Evolutionary conservation across 2,888 invertebrate genomes (phyloP).

Genomic region (Athalia circularis): DNA sequence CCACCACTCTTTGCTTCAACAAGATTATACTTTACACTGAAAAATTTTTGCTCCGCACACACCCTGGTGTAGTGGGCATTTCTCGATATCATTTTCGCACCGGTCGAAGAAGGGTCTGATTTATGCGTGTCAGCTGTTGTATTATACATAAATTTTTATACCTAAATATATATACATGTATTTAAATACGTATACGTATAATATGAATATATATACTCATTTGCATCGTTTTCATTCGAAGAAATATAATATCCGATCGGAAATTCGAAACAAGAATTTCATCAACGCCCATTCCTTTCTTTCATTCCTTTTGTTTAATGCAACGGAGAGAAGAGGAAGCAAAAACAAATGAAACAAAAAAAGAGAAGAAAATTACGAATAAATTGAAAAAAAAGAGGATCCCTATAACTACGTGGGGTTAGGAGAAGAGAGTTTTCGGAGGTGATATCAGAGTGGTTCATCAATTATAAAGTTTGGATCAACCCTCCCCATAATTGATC

Average conservation of each 20-base stretch:
- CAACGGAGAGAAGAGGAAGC: not conserved
- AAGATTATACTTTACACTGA: too few species aligned
- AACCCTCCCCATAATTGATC: constrained; percentile 9
- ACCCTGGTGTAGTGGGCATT: too few species aligned
- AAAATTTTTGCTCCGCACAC: too few species aligned
- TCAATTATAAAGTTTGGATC: constrained; percentile 48
- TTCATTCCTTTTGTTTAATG: too few species aligned
- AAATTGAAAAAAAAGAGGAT: not conserved
- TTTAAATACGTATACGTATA: not conserved
- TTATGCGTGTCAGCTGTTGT: not conserved
- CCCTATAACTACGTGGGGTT: too few species aligned
- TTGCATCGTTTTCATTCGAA: constrained; percentile 24
- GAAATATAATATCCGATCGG: constrained; percentile 4
- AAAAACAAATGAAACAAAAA: not conserved
- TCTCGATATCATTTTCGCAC: too few species aligned
- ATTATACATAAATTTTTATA: not conserved
- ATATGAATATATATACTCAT: constrained; percentile 11
- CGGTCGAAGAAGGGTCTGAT: too few species aligned
- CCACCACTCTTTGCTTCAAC: too few species aligned
- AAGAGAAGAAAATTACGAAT: not conserved
- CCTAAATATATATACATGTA: not conserved
- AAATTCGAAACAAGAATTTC: constrained; percentile 1
- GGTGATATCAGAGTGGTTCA: constrained; percentile 39
- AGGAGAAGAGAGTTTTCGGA: not conserved
- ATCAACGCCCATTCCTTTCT: not conserved